These are phyloP conservation scores for Psammodynastes pulverulentus DNA, from an alignment of 2,113 vertebrate genomes.

Conservation along the genomic window DNA sequence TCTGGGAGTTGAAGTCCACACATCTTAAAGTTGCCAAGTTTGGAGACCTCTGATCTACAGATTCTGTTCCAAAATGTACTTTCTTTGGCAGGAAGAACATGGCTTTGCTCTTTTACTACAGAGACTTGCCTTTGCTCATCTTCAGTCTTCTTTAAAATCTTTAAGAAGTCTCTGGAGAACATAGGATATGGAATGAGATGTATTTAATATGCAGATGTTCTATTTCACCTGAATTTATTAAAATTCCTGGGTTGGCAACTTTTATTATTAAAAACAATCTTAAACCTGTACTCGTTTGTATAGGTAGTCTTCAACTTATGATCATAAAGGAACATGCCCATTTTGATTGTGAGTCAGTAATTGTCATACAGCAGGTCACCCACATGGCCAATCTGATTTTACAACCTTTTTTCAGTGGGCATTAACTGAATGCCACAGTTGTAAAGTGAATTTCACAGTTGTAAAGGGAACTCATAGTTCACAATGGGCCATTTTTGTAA, in stretches of 20 bases:
- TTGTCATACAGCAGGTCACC: background rate
- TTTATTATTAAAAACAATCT: background rate
- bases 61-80: background rate
- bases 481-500: background rate
- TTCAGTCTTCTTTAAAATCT: background rate
- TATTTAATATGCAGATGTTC: background rate
- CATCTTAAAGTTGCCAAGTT: too few species aligned
- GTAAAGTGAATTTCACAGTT: background rate
- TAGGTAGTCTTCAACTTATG: background rate
- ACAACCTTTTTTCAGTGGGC: background rate
- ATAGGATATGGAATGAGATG: background rate
- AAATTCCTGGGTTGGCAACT: background rate
- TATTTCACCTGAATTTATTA: background rate
- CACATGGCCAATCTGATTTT: background rate
- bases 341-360: background rate
- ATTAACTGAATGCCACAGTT: background rate
- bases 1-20: too few species aligned
- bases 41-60: too few species aligned
- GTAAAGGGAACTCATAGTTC: background rate
- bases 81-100: background rate
- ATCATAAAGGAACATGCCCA: background rate
- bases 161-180: background rate
- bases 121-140: background rate
- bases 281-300: background rate
- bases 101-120: background rate